Conservation (phyloP, 2,888 invertebrate species). For the Chalcis sispes region DNA sequence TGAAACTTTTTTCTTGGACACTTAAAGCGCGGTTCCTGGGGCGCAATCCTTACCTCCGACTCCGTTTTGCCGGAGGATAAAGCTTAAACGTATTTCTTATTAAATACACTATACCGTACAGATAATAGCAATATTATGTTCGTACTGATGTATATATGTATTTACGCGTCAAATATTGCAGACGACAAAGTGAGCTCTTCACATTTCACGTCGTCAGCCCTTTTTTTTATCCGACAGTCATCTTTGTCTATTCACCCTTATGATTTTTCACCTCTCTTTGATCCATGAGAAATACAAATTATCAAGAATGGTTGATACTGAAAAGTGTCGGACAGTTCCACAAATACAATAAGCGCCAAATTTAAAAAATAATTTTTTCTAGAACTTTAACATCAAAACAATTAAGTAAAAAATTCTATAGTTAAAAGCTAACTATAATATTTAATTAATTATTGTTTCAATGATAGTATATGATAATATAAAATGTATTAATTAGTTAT, state of each 20-base stretch:
- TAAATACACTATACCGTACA: not conserved
- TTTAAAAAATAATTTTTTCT: no score
- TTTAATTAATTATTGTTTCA: not conserved
- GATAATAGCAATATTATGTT: not conserved
- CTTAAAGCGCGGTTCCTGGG: no score
- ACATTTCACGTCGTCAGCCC: not conserved
- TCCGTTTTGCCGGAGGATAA: not conserved
- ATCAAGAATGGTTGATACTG: no score
- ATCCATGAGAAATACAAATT: no score
- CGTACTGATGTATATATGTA: slow-evolving; percentile 4
- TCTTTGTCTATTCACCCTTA: not conserved
- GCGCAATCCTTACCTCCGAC: not conserved
- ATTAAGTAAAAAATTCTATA: not conserved
- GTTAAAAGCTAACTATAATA: not conserved
- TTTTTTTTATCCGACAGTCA: not conserved
- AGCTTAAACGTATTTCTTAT: not conserved
- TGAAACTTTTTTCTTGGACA: not conserved
- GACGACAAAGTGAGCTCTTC: slow-evolving; percentile 52
- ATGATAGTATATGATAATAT: no score
- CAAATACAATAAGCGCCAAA: no score
- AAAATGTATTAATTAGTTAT: no score
- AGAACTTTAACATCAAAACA: no score
- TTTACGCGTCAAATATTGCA: slow-evolving; percentile 53
- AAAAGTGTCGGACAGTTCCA: no score
- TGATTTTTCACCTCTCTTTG: not conserved